Evolutionary conservation across 2,888 invertebrate species (phyloP), one percentile per base, ranked within the genome.

Genomic region (Dryadula phaetusa): DNA sequence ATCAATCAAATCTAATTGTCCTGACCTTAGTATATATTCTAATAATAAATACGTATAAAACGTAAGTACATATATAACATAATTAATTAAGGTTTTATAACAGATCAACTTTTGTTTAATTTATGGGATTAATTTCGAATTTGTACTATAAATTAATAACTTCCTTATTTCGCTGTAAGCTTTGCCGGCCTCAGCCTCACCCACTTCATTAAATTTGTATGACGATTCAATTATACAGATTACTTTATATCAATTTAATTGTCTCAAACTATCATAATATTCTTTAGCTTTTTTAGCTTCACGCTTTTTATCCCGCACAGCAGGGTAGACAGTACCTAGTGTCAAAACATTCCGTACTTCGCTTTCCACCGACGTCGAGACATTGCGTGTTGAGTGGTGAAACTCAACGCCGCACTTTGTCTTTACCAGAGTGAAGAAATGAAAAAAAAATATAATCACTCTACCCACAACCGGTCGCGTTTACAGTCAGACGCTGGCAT

Each of bases 1-100:
- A 18, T 49, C 25, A 28, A 64, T 49, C 47, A 40, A 58, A 56
- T 28, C 34, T 47, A 58, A 64, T 56, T 58, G 37, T 25, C 16
- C 40, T 49, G 58, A 40, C 49, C 49, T 64, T 49, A 49, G 20
- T 40, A 40, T 22, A 49, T 34, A 4, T 16, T 54, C 22, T 20
- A 47, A 58, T 40, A 64, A 40, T 47, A 64, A 58, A n/a, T n/a
- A n/a, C n/a, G n/a, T n/a, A n/a, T n/a, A n/a, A n/a, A n/a, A 25
- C 34, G 25, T 37, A 16, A 5, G 22, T 25, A 22, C 14, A n/a
- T 25, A 54, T 46, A 46, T 22, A 25, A 34, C 4, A 47, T 58
- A 8, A 40, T 47, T 37, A 47, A 20, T 58, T 16, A 40, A 12
- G 25, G 14, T 18, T 22, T 52, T 42, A 28, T 52, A 16, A 40